Conservation (phyloP, 2,797 vertebrate species). For the Phylloscopus collybita region DNA sequence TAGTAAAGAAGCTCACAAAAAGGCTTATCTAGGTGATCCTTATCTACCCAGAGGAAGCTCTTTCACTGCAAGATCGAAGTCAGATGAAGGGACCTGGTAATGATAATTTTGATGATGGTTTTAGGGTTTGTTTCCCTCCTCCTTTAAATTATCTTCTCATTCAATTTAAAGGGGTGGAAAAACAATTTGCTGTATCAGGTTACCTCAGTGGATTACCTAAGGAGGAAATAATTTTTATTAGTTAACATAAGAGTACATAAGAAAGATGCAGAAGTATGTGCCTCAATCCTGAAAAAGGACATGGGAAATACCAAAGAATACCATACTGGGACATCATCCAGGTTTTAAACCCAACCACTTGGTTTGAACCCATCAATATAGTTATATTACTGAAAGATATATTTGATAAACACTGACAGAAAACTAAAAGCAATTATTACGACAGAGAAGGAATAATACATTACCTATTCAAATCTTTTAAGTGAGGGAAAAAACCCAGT, state of each 20-base stretch:
- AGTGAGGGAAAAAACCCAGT: not conserved
- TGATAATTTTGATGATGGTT: not conserved
- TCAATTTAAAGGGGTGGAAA: not conserved
- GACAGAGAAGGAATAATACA: not conserved
- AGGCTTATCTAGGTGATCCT: not conserved
- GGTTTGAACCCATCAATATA: not conserved
- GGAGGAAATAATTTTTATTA: not conserved
- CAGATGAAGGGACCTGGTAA: not conserved
- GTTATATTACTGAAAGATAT: not conserved
- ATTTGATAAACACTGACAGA: not conserved
- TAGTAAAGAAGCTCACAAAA: not conserved
- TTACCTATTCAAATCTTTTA: not conserved
- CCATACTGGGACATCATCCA: not conserved
- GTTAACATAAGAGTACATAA: not conserved
- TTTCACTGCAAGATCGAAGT: not conserved
- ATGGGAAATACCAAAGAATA: not conserved
- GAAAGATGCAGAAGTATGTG: not conserved
- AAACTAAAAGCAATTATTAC: not conserved
- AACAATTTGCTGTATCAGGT: rapidly evolving
- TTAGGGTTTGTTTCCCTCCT: not conserved
- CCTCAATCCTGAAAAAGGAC: not conserved
- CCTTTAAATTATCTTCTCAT: not conserved
- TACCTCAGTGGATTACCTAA: not conserved
- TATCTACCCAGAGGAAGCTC: not conserved
- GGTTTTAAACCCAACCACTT: not conserved